A percentile compares a stretch with the other conserved stretches of the same genome.
Conservation (phyloP, 1,140 invertebrate species). For the Dinothrombium tinctorium region DNA sequence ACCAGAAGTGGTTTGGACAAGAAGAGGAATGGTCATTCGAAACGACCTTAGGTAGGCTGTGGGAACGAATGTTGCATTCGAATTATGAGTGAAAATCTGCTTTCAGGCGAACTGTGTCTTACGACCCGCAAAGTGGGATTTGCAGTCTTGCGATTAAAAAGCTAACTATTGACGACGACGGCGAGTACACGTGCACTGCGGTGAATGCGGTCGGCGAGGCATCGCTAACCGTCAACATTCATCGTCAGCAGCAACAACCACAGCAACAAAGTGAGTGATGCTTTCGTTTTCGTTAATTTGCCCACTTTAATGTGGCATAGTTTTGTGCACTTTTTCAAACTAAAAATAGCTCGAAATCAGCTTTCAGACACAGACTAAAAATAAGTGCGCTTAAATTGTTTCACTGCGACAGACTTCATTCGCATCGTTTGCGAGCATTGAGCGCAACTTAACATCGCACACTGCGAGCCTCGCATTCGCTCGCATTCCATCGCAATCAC, state of each 20-base stretch:
- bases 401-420: no score
- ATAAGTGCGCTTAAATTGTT: no score
- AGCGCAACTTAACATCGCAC: no score
- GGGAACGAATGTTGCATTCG: not conserved
- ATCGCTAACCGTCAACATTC: constrained; percentile 78
- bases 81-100: not conserved
- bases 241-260: constrained; percentile 28
- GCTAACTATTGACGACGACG: constrained; percentile 77
- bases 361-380: no score
- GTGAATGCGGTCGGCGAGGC: constrained; percentile 78
- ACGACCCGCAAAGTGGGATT: constrained; percentile 58
- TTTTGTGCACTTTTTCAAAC: no score
- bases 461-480: no score
- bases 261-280: no score
- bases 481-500: no score
- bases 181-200: constrained; percentile 81
- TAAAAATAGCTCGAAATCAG: no score
- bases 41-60: not conserved
- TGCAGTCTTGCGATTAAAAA: constrained; percentile 66
- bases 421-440: no score
- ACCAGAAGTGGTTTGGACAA: constrained; percentile 79
- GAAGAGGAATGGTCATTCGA: constrained; percentile 33
- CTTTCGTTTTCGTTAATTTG: no score
- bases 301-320: no score
- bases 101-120: constrained; percentile 55